Base-by-base conservation (phyloP, 2,888 invertebrate genomes). In the Tuberolachnus salignus region DNA sequence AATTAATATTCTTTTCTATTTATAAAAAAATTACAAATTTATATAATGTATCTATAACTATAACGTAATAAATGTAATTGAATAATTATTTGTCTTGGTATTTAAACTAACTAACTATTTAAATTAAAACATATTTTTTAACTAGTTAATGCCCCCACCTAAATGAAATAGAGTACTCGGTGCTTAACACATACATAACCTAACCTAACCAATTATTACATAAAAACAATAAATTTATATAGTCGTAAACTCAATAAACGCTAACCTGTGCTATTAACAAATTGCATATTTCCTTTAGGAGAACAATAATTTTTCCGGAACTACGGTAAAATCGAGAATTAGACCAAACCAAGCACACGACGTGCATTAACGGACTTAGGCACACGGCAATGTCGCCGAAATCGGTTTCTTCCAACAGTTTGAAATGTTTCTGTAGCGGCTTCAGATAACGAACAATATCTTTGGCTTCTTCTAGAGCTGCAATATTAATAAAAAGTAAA, bases 221-320 rank as follows among this genome's bases (percentile, higher is more conserved):
- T n/a, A n/a, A n/a, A n/a, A n/a, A n/a, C n/a, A n/a, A n/a, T n/a
- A n/a, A n/a, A n/a, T 55, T 21, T 11, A 10, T 21, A 55, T 21
- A 11, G 11, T 11, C 11, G 11, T 55, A 19, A 21, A 21, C 11
- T 8, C 19, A 14, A 8, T 49, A 23, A 46, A 46, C 57, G 81
- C 83, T 84, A 86, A 93, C 94, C 90, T 94, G 92, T 84, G 92
- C 90, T 84, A 97, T 95, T 75, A 97, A 88, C 83, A 97, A 87
- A 87, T 98, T 98, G 85, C 93, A 92, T 82, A 96, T 92, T 87
- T 97, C 94, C 84, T 92, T 93, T 67, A 97, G 87, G 80, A 98
- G 87, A 55, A 95, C 92, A 84, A 96, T 95, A 69, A 97, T 90
- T 85, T 95, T 93, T 0, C 92, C 91, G 0, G 95, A 94, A 84